Evolutionary conservation across 2,113 vertebrate genomes (phyloP).

Genomic region (Siphamia tubifer): DNA sequence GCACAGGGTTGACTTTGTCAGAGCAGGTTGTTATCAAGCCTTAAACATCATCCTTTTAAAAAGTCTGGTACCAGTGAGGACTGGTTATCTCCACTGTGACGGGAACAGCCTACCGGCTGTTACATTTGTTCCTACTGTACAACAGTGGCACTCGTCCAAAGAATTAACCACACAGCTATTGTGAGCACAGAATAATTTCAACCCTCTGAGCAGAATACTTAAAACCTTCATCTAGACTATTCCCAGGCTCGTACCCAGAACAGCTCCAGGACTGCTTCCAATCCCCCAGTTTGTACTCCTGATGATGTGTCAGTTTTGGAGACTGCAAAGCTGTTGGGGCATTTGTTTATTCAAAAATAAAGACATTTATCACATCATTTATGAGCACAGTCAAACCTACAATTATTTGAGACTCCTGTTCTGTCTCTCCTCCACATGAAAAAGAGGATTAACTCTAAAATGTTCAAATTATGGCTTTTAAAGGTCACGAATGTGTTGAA

Average conservation of each 20-base stretch:
- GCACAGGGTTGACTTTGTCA: constrained; percentile 50
- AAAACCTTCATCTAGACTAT: neutral
- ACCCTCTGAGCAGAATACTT: neutral
- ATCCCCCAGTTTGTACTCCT: neutral
- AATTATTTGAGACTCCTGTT: no score
- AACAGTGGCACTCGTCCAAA: neutral
- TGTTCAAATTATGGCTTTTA: no score
- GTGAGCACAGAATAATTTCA: neutral
- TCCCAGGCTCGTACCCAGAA: neutral
- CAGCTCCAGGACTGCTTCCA: neutral
- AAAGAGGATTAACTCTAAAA: no score
- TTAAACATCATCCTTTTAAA: neutral
- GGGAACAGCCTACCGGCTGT: neutral
- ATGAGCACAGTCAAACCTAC: neutral
- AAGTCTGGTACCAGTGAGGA: neutral
- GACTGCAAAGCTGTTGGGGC: neutral
- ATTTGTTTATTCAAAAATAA: no score
- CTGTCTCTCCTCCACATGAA: no score
- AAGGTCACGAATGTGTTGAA: no score
- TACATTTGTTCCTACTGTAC: neutral
- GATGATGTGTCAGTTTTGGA: neutral
- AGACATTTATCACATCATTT: neutral
- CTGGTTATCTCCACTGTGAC: neutral
- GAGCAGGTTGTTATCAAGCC: constrained; percentile 36
- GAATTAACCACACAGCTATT: neutral